These are phyloP conservation scores for Numenius arquata DNA, from an alignment of 2,113 vertebrate genomes.

Conservation along the genomic window DNA sequence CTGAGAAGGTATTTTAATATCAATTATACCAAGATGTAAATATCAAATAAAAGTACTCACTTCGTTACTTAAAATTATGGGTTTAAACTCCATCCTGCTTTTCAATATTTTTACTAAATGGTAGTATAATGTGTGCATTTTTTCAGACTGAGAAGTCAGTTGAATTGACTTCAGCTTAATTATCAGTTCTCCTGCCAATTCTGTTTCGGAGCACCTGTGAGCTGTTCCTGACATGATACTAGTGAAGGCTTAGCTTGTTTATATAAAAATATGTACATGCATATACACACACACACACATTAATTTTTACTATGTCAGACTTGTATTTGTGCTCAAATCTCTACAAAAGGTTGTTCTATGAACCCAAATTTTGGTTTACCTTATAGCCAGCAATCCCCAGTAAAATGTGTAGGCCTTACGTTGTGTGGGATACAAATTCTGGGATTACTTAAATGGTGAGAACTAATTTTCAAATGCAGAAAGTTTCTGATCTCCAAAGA, in stretches of 20 bases:
- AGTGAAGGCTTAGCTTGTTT: not conserved
- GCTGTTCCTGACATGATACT: not conserved
- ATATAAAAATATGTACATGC: not conserved
- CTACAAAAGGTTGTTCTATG: not conserved
- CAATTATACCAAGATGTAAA: not conserved
- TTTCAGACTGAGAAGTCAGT: not conserved
- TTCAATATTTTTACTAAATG: not conserved
- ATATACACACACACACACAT: not conserved
- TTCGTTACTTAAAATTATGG: not conserved
- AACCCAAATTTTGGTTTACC: not conserved
- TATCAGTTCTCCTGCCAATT: not conserved
- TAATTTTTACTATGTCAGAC: not conserved
- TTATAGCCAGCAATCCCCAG: not conserved
- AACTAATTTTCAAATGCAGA: not conserved
- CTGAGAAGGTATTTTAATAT: not conserved
- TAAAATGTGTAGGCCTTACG: not conserved
- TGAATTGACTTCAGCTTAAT: not conserved
- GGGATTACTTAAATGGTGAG: not conserved
- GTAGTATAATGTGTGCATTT: not conserved
- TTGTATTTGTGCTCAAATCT: not conserved
- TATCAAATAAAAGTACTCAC: not conserved
- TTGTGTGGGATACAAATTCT: not conserved
- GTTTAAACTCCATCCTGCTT: not conserved
- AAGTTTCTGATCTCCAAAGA: not conserved
- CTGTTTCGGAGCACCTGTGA: not conserved